These are phyloP conservation scores for Mastomys coucha DNA, from an alignment of 2,113 vertebrate species.

Conservation along the genomic window DNA sequence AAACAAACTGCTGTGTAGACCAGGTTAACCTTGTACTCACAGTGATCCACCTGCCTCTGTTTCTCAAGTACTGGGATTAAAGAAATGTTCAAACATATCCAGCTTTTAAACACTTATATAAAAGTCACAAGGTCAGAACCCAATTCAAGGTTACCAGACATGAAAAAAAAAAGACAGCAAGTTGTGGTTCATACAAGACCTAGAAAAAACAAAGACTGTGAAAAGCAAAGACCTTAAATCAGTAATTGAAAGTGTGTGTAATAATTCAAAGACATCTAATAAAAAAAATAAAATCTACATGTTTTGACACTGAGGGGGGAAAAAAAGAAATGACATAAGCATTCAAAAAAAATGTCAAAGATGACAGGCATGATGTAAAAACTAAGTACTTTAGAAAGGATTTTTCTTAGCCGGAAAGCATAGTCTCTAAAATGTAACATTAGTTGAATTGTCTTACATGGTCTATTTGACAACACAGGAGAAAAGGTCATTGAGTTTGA, in stretches of 20 bases:
- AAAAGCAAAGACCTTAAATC: not conserved
- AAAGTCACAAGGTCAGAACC: not conserved
- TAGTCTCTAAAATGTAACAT: not conserved
- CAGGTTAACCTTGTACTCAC: not conserved
- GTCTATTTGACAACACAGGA: not conserved
- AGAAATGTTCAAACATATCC: not conserved
- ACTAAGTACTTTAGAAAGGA: not conserved
- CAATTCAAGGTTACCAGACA: not conserved
- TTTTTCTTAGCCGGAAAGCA: slow-evolving; percentile 28
- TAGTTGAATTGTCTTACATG: not conserved
- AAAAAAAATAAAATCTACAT: too few species aligned
- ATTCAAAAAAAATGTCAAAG: not conserved
- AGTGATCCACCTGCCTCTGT: not conserved
- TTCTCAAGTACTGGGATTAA: not conserved
- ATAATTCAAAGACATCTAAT: not conserved
- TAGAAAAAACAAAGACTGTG: not conserved
- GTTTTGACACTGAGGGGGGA: too few species aligned
- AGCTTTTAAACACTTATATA: not conserved
- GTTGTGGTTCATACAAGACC: not conserved
- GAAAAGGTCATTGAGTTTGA: slow-evolving; percentile 23
- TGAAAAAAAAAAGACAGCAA: not conserved
- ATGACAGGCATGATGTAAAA: not conserved
- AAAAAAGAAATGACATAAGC: too few species aligned
- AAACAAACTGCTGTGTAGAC: not conserved
- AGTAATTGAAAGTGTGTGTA: not conserved